Conservation (phyloP, 2,888 invertebrate species). For the Pristionchus exspectatus region DNA sequence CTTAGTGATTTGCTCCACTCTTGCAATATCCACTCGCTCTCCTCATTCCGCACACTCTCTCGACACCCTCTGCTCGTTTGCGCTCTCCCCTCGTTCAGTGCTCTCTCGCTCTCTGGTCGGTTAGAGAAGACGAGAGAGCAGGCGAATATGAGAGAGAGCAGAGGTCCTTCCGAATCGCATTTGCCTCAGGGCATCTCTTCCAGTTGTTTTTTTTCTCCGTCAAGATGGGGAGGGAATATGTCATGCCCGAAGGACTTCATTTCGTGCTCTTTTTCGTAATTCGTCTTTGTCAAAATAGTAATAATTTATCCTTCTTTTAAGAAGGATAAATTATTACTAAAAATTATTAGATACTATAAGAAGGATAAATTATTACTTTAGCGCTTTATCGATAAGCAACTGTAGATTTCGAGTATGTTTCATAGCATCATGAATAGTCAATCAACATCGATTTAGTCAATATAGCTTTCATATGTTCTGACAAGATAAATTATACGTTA, state of each 20-base stretch:
- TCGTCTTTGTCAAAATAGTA: neutral
- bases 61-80: neutral
- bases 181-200: conserved; percentile 1
- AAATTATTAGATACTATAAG: no score
- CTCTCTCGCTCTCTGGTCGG: neutral
- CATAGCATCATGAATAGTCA: neutral
- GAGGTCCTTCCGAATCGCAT: conserved; percentile 37
- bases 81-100: neutral
- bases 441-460: neutral
- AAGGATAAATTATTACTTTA: no score
- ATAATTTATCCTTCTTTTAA: no score
- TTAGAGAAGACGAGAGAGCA: no score
- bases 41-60: neutral
- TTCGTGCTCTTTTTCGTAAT: neutral
- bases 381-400: no score
- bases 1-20: neutral
- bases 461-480: neutral
- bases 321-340: no score
- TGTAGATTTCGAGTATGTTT: neutral
- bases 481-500: neutral
- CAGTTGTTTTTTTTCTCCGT: conserved; percentile 11
- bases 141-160: no score
- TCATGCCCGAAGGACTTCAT: neutral
- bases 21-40: neutral
- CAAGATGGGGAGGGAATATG: neutral